Base-by-base conservation (phyloP, 2,888 invertebrate species). In the Drosophila mimica region DNA sequence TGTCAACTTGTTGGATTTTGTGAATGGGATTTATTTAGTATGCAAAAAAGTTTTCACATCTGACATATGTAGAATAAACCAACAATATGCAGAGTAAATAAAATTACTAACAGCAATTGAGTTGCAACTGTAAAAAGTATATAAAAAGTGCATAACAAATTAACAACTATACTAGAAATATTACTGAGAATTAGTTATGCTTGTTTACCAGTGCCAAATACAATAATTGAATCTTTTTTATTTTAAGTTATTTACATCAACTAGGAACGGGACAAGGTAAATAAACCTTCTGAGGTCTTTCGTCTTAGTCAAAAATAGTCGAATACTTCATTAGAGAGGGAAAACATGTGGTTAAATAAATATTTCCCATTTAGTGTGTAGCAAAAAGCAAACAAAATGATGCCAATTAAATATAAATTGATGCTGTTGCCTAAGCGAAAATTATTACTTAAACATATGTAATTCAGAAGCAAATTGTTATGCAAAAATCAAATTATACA, bases 401-500 rank as follows among this genome's bases (percentile, higher is more conserved):
- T 43, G 15, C 31, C 46, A 61, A 69, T 71, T 68, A 65, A 40
- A 68, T 65, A 15, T 53, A 61, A 65, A 72, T 59, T 60, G 38
- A 56, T 70, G 48, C 51, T 57, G 17, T 36, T 66, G 33, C 46
- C 43, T 40, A 48, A 59, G 48, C 34, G 56, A 51, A 62, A 62
- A 59, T 63, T 62, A 74, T 62, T 51, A 28, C 36, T 56, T 28
- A 20, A 58, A n/a, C 28, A 17, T 30, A 36, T 64, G 33, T 71
- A 64, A 76, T 67, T 46, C 34, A 31, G 31, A 6, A 17, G 34
- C 5, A 60, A 75, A 79, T 63, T 75, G 64, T 65, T 78, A 79
- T 78, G 76, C 72, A 65, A 75, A 75, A 78, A 33, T 63, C 40
- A 46, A 48, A 68, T 28, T 40, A 52, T 56, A 38, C 11, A 20